Percentiles rank a stretch among this genome's conserved stretches.
These are phyloP conservation scores for Echiichthys vipera DNA, from an alignment of 2,797 vertebrate species.

Conservation along the genomic window DNA sequence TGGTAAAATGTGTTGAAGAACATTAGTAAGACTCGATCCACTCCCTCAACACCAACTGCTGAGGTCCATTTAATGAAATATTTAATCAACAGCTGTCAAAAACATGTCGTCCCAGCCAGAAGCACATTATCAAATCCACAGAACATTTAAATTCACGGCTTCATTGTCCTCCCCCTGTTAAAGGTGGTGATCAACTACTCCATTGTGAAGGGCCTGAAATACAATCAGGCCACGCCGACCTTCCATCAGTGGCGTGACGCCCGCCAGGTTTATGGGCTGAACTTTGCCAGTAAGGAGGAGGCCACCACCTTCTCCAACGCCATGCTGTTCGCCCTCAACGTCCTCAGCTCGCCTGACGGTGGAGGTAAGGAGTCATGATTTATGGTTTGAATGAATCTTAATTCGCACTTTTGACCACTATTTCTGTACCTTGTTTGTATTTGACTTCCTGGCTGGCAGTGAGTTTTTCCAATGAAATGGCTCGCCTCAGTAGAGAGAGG, in stretches of 20 bases:
- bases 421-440: neutral
- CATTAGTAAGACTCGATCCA: neutral
- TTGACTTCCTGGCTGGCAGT: neutral
- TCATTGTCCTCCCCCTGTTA: neutral
- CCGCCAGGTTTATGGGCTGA: constrained; percentile 96
- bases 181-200: constrained; percentile 99
- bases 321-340: constrained; percentile 96
- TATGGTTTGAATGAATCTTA: neutral
- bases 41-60: neutral
- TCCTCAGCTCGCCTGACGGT: constrained; percentile 96
- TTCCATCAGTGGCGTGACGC: constrained; percentile 99
- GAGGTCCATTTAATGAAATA: neutral
- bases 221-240: constrained; percentile 98
- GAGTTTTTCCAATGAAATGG: neutral
- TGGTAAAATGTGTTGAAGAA: neutral
- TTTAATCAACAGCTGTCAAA: neutral
- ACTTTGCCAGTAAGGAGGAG: constrained; percentile 98
- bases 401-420: neutral
- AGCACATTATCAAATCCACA: neutral
- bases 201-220: constrained; percentile 98
- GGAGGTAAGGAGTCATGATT: constrained; percentile 61
- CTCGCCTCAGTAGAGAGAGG: neutral
- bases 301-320: constrained; percentile 97
- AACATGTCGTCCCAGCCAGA: neutral
- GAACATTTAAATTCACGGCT: neutral